These are phyloP conservation scores for Apostichopus californicus DNA, from an alignment of 35 echinoderm and acorn worm species.

Conservation along the genomic window DNA sequence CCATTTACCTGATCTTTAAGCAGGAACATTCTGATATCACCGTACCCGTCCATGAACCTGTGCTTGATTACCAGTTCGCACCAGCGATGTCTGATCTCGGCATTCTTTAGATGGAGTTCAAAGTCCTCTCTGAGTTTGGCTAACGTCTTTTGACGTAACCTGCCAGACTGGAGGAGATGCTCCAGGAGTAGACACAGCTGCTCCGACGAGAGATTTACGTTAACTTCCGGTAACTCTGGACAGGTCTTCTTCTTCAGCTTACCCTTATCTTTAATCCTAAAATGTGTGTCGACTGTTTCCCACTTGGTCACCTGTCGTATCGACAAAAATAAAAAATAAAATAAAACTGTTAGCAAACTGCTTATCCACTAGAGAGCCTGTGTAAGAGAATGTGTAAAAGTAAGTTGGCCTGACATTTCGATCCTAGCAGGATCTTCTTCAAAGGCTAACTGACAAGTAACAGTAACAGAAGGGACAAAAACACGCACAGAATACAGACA, in stretches of 20 bases:
- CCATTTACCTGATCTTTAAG: constrained; percentile 80
- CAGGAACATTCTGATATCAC: constrained; percentile 76
- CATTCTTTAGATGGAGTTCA: constrained; percentile 58
- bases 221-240: not conserved
- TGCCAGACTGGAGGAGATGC: constrained; percentile 50
- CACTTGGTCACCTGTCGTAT: constrained; percentile 63
- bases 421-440: too few species aligned
- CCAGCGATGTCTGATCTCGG: constrained; percentile 86
- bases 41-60: constrained; percentile 58
- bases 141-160: constrained; percentile 58
- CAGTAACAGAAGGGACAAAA: too few species aligned
- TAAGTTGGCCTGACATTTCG: too few species aligned
- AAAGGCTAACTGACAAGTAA: too few species aligned
- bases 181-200: constrained; percentile 83
- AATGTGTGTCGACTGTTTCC: constrained; percentile 30
- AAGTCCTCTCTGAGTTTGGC: constrained; percentile 61
- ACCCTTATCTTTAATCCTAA: constrained; percentile 49
- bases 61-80: constrained; percentile 90
- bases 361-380: too few species aligned
- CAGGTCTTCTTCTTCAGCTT: constrained; percentile 57
- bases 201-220: constrained; percentile 64
- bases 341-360: too few species aligned
- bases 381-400: too few species aligned
- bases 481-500: too few species aligned
- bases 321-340: too few species aligned